Conservation (phyloP, 1,140 invertebrate genomes). For the Diorhabda carinulata region DNA sequence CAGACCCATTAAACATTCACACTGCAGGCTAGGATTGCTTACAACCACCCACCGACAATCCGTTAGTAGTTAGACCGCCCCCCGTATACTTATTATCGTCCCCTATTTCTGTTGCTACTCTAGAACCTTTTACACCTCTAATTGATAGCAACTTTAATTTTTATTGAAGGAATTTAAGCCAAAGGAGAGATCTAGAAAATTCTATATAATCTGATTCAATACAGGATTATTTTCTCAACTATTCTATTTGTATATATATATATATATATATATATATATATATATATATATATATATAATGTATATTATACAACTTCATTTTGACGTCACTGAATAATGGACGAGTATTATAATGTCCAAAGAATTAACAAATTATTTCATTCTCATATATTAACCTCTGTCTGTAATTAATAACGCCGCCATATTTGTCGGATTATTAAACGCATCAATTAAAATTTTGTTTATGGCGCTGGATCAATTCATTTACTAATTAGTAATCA, state of each 20-base stretch:
- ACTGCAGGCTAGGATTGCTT: constrained; percentile 39
- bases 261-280: too few species aligned
- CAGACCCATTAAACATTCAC: constrained; percentile 46
- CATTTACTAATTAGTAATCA: constrained; percentile 3
- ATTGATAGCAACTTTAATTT: constrained; percentile 9
- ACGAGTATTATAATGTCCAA: too few species aligned
- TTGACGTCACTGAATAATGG: too few species aligned
- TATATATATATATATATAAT: too few species aligned
- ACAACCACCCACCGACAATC: constrained; percentile 9
- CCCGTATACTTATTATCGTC: constrained; percentile 6
- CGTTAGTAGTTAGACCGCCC: not conserved
- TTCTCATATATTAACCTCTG: not conserved
- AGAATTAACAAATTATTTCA: too few species aligned
- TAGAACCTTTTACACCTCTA: constrained; percentile 11
- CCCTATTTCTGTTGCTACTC: not conserved
- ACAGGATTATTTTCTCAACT: too few species aligned
- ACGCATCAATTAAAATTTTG: constrained; percentile 2
- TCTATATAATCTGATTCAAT: too few species aligned
- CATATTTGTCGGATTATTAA: not conserved
- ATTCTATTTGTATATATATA: too few species aligned
- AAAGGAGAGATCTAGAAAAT: not conserved
- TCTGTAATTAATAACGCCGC: not conserved
- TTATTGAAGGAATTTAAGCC: not conserved
- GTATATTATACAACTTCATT: too few species aligned
- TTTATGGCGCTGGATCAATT: not conserved